Conservation (phyloP, 2,113 vertebrate species). For the Osmerus eperlanus region DNA sequence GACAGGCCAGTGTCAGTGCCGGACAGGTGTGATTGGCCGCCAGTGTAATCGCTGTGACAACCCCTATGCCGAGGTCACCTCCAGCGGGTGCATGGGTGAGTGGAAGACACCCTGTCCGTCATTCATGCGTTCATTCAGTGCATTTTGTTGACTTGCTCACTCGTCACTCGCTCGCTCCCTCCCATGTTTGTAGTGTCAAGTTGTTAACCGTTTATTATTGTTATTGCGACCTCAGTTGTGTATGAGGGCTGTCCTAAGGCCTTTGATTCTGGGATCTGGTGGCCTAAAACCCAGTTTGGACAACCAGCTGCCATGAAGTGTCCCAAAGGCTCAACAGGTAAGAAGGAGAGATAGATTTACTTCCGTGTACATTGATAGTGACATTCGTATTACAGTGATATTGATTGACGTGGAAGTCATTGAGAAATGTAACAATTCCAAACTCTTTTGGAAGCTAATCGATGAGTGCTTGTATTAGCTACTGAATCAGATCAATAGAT, state of each 20-base stretch:
- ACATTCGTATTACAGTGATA: background rate
- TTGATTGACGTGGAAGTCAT: background rate
- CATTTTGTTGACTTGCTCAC: background rate
- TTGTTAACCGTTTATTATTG: background rate
- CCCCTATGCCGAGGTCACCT: conserved; percentile 83
- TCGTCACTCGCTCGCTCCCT: background rate
- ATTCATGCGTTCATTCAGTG: background rate
- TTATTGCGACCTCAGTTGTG: conserved; percentile 70
- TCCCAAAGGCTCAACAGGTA: conserved; percentile 84
- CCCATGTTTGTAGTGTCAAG: background rate
- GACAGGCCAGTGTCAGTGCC: conserved; percentile 82
- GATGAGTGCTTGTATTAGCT: too few relatives aligned
- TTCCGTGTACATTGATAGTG: background rate
- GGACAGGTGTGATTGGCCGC: conserved; percentile 79
- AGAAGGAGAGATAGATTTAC: conserved; percentile 45
- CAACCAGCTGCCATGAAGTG: conserved; percentile 83
- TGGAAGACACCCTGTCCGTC: background rate
- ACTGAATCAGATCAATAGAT: too few relatives aligned
- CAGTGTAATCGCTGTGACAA: conserved; percentile 89
- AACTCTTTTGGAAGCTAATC: too few relatives aligned
- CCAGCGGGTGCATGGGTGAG: conserved; percentile 81
- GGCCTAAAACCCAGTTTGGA: conserved; percentile 87
- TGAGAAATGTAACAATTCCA: too few relatives aligned
- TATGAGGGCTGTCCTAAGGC: conserved; percentile 85
- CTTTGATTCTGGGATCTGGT: conserved; percentile 85